A percentile compares a stretch with the other conserved stretches of the same genome.
Conservation (phyloP, 2,113 vertebrate genomes). For the Antennarius striatus region DNA sequence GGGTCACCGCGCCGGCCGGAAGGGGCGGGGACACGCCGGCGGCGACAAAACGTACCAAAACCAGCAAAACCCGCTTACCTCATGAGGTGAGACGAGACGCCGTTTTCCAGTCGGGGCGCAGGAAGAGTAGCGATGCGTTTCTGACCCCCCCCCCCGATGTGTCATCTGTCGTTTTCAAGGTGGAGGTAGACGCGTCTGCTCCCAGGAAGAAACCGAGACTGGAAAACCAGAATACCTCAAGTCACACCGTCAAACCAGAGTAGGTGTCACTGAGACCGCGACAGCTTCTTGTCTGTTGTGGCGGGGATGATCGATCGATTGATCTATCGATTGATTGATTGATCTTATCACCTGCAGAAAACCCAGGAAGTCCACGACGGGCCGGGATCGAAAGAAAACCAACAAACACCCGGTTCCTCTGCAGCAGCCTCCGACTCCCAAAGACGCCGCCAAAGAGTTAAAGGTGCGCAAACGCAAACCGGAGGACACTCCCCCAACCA, state of each 20-base stretch:
- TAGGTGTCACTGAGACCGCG: constrained; percentile 65
- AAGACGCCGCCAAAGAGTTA: constrained; percentile 52
- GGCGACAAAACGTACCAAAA: constrained; percentile 51
- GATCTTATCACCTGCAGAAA: constrained; percentile 63
- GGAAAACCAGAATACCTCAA: constrained; percentile 68
- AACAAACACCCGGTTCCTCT: constrained; percentile 47
- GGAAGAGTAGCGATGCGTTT: background rate
- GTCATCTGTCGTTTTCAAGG: constrained; percentile 58
- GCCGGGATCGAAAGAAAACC: constrained; percentile 68
- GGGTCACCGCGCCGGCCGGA: constrained; percentile 60
- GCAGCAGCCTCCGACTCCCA: constrained; percentile 39
- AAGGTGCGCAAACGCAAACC: constrained; percentile 69
- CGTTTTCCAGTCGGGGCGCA: background rate
- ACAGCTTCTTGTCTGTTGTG: background rate
- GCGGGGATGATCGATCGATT: background rate
- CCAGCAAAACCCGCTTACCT: constrained; percentile 75
- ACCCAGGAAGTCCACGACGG: constrained; percentile 62
- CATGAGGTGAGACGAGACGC: constrained; percentile 48
- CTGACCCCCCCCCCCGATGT: background rate
- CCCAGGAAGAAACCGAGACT: constrained; percentile 80
- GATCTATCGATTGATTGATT: background rate
- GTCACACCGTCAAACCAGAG: constrained; percentile 71
- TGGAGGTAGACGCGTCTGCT: constrained; percentile 51
- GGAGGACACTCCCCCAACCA: constrained; percentile 44
- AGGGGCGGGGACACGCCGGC: constrained; percentile 19